Percentiles rank a stretch among this genome's conserved stretches.
These are phyloP conservation scores for Rhingia campestris DNA, from an alignment of 2,888 invertebrate species.

Conservation along the genomic window DNA sequence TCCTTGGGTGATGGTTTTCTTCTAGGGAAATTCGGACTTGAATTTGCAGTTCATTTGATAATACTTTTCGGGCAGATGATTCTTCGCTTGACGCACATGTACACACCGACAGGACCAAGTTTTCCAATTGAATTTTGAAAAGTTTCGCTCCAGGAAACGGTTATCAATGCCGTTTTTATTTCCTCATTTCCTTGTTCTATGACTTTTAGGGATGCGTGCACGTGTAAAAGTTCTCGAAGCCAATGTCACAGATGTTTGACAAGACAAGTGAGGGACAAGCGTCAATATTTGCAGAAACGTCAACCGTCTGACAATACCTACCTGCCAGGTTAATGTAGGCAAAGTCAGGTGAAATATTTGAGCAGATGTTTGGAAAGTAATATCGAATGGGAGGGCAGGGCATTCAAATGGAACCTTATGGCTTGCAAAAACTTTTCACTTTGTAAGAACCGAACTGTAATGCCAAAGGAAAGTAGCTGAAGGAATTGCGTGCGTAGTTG, in stretches of 20 bases:
- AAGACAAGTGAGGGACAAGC: conserved; percentile 36
- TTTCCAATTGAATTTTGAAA: conserved; percentile 63
- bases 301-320: conserved; percentile 1
- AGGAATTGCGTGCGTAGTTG: conserved; percentile 21
- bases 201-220: conserved; percentile 37
- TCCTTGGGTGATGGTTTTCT: conserved; percentile 8
- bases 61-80: conserved; percentile 65
- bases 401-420: conserved; percentile 8
- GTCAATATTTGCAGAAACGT: conserved; percentile 56
- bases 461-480: not conserved
- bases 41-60: conserved; percentile 74
- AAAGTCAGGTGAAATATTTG: conserved; percentile 59
- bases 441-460: not conserved
- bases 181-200: conserved; percentile 8
- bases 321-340: conserved; percentile 6
- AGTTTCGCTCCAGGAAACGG: conserved; percentile 46
- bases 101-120: conserved; percentile 48
- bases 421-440: conserved; percentile 9
- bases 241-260: conserved; percentile 54
- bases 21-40: conserved; percentile 30
- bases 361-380: conserved; percentile 58
- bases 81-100: conserved; percentile 20
- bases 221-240: conserved; percentile 30
- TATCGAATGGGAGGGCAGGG: conserved; percentile 23
- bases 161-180: conserved; percentile 43